A percentile compares a stretch with the other conserved stretches of the same genome.
Conservation (phyloP, 2,113 vertebrate species). For the Menura novaehollandiae region DNA sequence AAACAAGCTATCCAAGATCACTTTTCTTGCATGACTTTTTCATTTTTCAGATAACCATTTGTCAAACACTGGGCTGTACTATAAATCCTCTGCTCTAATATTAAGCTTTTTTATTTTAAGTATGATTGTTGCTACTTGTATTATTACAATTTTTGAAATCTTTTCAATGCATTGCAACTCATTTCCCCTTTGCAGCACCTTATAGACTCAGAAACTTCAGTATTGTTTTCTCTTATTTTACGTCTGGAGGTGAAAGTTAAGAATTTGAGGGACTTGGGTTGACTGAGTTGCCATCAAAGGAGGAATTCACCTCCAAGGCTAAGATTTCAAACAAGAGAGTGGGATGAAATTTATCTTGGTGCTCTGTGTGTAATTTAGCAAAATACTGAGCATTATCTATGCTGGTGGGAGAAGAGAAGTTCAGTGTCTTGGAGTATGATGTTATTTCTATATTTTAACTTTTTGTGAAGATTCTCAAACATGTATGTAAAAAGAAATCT, state of each 20-base stretch:
- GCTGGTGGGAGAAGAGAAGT: background rate
- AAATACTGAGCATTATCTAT: background rate
- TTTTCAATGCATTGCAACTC: background rate
- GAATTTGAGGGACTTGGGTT: background rate
- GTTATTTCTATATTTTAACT: background rate
- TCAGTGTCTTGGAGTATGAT: background rate
- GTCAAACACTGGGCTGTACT: background rate
- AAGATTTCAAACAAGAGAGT: background rate
- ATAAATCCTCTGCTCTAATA: background rate
- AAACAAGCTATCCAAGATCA: background rate
- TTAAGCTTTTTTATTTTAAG: background rate
- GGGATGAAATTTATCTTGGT: background rate
- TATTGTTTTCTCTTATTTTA: background rate
- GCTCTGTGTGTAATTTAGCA: background rate
- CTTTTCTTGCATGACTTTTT: background rate
- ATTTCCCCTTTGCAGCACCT: background rate
- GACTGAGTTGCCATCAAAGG: background rate
- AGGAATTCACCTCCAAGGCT: background rate
- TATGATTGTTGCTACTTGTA: background rate
- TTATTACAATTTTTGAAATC: background rate
- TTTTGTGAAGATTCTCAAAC: background rate
- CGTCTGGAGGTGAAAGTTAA: background rate
- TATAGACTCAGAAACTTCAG: background rate
- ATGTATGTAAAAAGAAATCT: background rate
- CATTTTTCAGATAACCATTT: background rate